These are phyloP conservation scores for Zonitis immaculata DNA, from an alignment of 2,888 invertebrate genomes.

Conservation along the genomic window DNA sequence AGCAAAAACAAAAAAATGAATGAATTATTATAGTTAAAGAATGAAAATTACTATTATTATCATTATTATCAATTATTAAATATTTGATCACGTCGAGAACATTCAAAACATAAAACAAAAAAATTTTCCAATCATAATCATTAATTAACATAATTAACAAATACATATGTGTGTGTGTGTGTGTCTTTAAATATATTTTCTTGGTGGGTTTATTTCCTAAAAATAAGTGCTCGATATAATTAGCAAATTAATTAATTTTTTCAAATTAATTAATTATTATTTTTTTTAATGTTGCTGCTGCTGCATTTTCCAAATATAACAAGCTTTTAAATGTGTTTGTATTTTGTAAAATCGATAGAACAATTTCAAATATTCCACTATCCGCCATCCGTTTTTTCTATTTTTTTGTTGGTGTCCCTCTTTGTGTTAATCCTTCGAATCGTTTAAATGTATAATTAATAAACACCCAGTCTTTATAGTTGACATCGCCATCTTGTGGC, in stretches of 20 bases:
- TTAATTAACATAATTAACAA: background rate
- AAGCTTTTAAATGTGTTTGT: conserved; percentile 8
- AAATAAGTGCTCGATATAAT: conserved; percentile 33
- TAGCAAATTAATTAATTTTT: conserved; percentile 8
- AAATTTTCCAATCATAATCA: background rate
- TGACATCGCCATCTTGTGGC: conserved; percentile 84
- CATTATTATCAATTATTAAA: background rate
- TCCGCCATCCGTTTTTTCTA: conserved; percentile 47
- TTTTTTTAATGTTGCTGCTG: conserved; percentile 1
- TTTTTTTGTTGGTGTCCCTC: conserved; percentile 78
- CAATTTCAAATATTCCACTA: no score
- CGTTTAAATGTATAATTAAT: conserved; percentile 99
- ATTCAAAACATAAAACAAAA: no score
- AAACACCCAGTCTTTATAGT: conserved; percentile 99
- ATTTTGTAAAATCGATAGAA: background rate
- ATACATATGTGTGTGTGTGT: background rate
- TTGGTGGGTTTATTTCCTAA: conserved; percentile 34
- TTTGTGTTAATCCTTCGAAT: conserved; percentile 94
- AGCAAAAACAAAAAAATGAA: background rate
- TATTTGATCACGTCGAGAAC: background rate
- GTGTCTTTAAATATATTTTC: background rate
- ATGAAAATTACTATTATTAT: conserved; percentile 14
- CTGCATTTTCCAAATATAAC: conserved; percentile 6
- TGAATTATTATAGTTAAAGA: conserved; percentile 6
- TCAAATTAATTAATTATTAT: conserved; percentile 7